Percentiles rank a stretch among this genome's conserved stretches.
Conservation (phyloP, 1,140 invertebrate species). For the Stratiolaelaps scimitus region DNA sequence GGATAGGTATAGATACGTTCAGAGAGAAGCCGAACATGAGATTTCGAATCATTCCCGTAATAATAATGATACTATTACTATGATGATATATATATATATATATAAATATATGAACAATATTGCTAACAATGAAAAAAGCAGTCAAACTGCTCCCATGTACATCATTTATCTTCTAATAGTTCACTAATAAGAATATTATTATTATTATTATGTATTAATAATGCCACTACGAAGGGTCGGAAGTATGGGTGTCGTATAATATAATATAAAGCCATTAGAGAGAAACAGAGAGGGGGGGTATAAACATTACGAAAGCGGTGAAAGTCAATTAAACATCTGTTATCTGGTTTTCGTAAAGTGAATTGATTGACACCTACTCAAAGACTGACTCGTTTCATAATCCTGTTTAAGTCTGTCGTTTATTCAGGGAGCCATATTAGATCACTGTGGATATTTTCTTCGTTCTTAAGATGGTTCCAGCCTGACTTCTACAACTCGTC, state of each 20-base stretch:
- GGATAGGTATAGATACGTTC: too few species aligned
- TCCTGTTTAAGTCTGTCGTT: too few species aligned
- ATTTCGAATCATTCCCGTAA: too few species aligned
- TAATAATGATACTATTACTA: background rate
- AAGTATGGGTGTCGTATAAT: background rate
- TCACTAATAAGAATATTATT: slow-evolving; percentile 5
- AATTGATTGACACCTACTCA: too few species aligned
- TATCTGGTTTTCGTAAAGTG: background rate
- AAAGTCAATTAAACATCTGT: background rate
- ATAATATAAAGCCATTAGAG: background rate
- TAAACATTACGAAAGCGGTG: background rate
- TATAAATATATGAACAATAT: background rate
- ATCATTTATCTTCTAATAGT: background rate
- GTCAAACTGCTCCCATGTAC: slow-evolving; percentile 27
- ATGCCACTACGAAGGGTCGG: background rate
- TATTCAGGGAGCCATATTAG: too few species aligned
- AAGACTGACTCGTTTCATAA: too few species aligned
- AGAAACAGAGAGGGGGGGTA: background rate
- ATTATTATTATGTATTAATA: background rate
- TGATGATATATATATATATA: background rate
- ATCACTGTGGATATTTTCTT: too few species aligned
- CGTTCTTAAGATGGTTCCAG: too few species aligned
- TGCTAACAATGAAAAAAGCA: slow-evolving; percentile 2
- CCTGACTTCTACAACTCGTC: too few species aligned
- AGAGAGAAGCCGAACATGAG: too few species aligned